Base-by-base conservation (phyloP, 1,140 invertebrate genomes). In the Yoshiicerus persimilis region DNA sequence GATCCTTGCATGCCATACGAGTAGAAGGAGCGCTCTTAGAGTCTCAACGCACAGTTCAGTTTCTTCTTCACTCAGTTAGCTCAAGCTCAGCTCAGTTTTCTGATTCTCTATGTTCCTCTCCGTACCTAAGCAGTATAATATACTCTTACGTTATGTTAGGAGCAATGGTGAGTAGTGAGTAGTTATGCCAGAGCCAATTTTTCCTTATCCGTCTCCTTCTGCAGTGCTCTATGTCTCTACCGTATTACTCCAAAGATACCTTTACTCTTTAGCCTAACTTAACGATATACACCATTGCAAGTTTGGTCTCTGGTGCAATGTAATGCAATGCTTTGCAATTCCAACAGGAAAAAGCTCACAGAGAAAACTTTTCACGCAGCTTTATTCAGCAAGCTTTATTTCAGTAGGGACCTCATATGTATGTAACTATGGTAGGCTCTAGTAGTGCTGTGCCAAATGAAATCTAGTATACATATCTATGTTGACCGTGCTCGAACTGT, bases 311-410 rank as follows among this genome's bases (percentile, higher is more conserved):
- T 25, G 13, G 66, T 70, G 66, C 66, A 70, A 70, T 30, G 64
- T 77, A 77, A 70, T 77, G 32, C 32, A 36, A 30, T 20, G 75
- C 34, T 23, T 80, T 80, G 75, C 34, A 34, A 80, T 80, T 80
- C 32, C 75, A 80, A 34, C 4, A 80, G 32, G 75, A 80, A 80
- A 80, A 80, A 80, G 75, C 75, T 80, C 32, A 80, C 30, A 80
- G 16, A 36, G 75, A 38, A 80, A 80, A 80, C 75, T 80, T 80
- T 80, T 80, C 75, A 80, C 75, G 32, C 75, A 80, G 75, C 75
- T 80, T 80, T 80, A 80, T 34, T 80, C 75, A 34, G 34, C 75
- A 23, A 80, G 75, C 32, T 80, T 36, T 80, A 80, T 80, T 80
- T 80, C 75, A 36, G 75, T 80, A 36, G 20, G 34, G 75, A 80